Conservation (phyloP, 2,797 vertebrate species). For the Garrulus glandarius region DNA sequence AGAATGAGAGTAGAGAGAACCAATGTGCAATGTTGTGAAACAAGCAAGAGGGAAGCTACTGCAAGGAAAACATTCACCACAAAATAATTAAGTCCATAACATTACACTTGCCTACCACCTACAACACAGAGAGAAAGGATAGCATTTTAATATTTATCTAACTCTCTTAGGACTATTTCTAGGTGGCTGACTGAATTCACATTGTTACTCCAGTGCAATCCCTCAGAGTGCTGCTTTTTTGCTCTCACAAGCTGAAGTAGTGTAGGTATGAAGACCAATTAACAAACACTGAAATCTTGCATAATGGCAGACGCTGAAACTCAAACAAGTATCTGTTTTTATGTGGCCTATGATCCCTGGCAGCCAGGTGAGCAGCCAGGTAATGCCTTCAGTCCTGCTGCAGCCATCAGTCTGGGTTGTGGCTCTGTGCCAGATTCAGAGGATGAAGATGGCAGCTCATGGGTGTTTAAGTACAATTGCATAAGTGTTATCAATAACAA, state of each 20-base stretch:
- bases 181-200: not conserved
- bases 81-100: not conserved
- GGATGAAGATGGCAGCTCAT: not conserved
- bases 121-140: not conserved
- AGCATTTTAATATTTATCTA: not conserved
- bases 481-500: not conserved
- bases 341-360: not conserved
- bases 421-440: rapidly evolving
- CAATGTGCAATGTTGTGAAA: not conserved
- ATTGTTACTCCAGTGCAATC: not conserved
- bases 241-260: not conserved
- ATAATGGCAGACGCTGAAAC: not conserved
- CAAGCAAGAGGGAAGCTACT: not conserved
- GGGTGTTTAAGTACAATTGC: not conserved
- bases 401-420: rapidly evolving
- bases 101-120: not conserved
- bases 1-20: not conserved
- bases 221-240: not conserved
- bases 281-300: not conserved
- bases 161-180: not conserved
- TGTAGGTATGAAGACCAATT: not conserved
- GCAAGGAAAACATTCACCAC: not conserved
- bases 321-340: not conserved
- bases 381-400: not conserved
- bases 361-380: not conserved